Base-by-base conservation (phyloP, 1,140 invertebrate genomes). In the Bombus waltoni region DNA sequence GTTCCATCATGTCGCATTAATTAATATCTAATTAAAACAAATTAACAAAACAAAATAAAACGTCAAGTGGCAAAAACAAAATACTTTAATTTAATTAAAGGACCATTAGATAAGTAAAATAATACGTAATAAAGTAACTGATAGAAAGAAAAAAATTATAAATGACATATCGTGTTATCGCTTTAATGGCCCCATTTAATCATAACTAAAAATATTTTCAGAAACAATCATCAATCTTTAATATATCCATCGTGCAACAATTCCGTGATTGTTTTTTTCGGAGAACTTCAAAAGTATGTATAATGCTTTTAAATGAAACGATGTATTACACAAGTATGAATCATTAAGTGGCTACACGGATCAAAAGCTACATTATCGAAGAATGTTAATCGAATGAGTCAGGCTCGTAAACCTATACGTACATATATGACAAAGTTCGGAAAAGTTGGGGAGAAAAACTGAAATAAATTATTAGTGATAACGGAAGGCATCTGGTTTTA, bases 401-500 rank as follows among this genome's bases (percentile, higher is more conserved):
- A 78, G 38, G 28, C 47, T 42, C n/a, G 8, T 75, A 47, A 35
- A 70, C 28, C 38, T 59, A 22, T 9, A 22, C 47, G 8, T 53
- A 2, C 47, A 53, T 53, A 18, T 15, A 40, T 10, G 28, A 71
- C 22, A 32, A 75, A 81, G 35, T 62, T 42, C 42, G 57, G 62
- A 59, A 74, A 81, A 66, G 38, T 32, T 6, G n/a, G n/a, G 8
- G 15, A 28, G n/a, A 57, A 85, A 81, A 47, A 40, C 22, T 25
- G 28, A 53, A 38, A 42, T 82, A 82, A 86, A 82, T 75, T 65
- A 57, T 80, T 28, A 6, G 38, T 22, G 84, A 86, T 86, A 81
- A 75, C n/a, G 6, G 9, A 40, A 75, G 79, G 79, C 84, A 66
- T 86, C 79, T 86, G 84, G 84, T 65, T 59, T 57, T 74, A 40